Base-by-base conservation (phyloP, 2,888 invertebrate species). In the Prionchulus punctatus region DNA sequence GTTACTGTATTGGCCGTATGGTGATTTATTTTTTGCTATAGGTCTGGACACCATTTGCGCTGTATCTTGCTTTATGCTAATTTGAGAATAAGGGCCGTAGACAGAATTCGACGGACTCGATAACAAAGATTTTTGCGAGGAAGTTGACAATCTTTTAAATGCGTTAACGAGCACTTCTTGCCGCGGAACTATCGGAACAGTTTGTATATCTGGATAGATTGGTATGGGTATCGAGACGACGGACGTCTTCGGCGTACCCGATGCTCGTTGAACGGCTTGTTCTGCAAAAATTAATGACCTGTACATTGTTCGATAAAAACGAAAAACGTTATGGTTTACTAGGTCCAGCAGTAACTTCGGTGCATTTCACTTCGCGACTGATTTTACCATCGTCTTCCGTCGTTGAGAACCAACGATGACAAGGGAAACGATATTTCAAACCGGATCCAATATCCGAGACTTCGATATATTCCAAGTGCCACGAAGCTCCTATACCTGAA, bases 401-500 rank as follows among this genome's bases (percentile, higher is more conserved):
- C 30, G 27, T 15, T 7, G 50, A 49, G 12, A 49, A 21, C 50
- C 50, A 49, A 3, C 28, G 12, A 28, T 49, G 50, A 21, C 50
- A 49, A 4, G 50, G 50, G 23, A 49, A 49, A 7, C 50, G 26
- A 23, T 28, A 49, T 15, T 18, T 26, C 12, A 49, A 30, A 7
- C 30, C 28, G 30, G 30, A 4, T 7, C 15, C 21, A 3, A 30
- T 49, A 28, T 49, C 50, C 12, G 12, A 28, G 12, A 49, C 30
- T 30, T 49, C 50, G 12, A 49, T 21, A 21, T 28, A 49, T 26
- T 26, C 50, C 30, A 49, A 28, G 30, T 49, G 50, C 50, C 50
- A 49, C 12, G 50, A 26, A n/a, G 50, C 28, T 18, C 50, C 50
- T 12, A 49, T 12, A 12, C 50, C 50, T 49, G 50, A 28, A 49